phyloP scores from a whole-genome alignment of 1,140 invertebrate genomes.

The Campodea augens region DNA sequence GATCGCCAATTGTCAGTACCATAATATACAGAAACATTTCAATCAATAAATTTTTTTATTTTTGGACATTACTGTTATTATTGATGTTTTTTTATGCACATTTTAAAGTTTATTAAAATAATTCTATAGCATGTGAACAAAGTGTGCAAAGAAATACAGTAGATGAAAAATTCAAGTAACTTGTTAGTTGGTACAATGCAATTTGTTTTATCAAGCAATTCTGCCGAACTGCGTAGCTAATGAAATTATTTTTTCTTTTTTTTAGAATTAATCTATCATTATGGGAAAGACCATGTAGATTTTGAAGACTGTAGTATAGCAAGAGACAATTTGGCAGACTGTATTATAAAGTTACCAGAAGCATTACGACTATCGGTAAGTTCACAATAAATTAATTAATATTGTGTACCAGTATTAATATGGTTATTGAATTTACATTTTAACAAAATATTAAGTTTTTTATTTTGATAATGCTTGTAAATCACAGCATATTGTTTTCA shows the following conservation, averaged over 20 bases:
- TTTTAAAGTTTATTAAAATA: too few species aligned
- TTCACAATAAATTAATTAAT: conserved; percentile 1
- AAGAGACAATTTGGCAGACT: conserved; percentile 38
- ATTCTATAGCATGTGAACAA: too few species aligned
- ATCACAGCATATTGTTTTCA: neutral
- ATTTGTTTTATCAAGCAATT: too few species aligned
- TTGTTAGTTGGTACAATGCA: too few species aligned
- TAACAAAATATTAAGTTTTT: conserved; percentile 7
- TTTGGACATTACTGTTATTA: too few species aligned
- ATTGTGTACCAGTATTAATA: neutral
- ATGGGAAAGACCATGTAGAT: conserved; percentile 53
- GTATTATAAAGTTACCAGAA: conserved; percentile 31
- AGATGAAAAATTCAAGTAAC: too few species aligned
- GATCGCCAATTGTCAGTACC: too few species aligned
- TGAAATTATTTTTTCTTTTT: conserved; percentile 12
- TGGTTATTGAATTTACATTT: conserved; percentile 2
- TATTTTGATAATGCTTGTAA: conserved; percentile 13
- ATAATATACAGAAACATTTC: too few species aligned
- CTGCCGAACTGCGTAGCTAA: too few species aligned
- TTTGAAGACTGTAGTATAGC: conserved; percentile 49
- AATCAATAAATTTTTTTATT: too few species aligned
- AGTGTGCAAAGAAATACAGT: too few species aligned
- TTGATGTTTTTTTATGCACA: too few species aligned
- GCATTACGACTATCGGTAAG: conserved; percentile 29
- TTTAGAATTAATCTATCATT: conserved; percentile 50